Evolutionary conservation across 2,888 invertebrate species (phyloP).

Genomic region (Acrobasis consociella): DNA sequence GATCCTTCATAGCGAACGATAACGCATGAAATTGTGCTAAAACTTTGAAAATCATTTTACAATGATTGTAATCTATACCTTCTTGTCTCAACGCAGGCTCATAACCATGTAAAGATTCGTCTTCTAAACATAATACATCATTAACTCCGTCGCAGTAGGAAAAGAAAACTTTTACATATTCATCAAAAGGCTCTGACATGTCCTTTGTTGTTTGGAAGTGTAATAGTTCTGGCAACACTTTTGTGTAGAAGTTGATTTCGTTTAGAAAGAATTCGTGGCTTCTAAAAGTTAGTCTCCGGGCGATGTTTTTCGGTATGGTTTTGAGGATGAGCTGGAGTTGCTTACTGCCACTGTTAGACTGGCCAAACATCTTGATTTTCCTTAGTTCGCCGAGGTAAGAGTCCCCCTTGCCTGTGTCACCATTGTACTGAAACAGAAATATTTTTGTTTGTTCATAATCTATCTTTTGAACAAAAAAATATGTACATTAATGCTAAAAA

Average conservation of each 20-base stretch:
- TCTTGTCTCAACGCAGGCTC: conserved; percentile 71
- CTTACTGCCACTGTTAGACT: conserved; percentile 47
- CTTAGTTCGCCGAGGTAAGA: conserved; percentile 86
- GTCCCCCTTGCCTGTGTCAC: conserved; percentile 84
- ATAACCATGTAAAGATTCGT: conserved; percentile 72
- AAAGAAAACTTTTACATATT: conserved; percentile 74
- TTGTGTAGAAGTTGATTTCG: conserved; percentile 86
- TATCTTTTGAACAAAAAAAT: too few relatives aligned
- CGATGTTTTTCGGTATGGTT: conserved; percentile 84
- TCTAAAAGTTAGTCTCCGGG: conserved; percentile 84
- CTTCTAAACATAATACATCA: conserved; percentile 82
- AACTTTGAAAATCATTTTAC: conserved; percentile 71
- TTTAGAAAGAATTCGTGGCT: conserved; percentile 87
- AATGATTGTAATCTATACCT: conserved; percentile 77
- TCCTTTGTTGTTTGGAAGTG: conserved; percentile 66
- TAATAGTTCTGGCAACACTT: conserved; percentile 71
- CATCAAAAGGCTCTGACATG: conserved; percentile 73
- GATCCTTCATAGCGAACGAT: conserved; percentile 82
- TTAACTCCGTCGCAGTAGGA: conserved; percentile 75
- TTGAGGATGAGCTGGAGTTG: conserved; percentile 84
- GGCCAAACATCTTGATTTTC: conserved; percentile 81
- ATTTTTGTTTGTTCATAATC: too few relatives aligned
- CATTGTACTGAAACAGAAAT: conserved; percentile 57
- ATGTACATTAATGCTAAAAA: too few relatives aligned
- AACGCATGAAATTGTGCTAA: conserved; percentile 84